Conservation (phyloP, 2,797 vertebrate species). For the Coluber constrictor region DNA sequence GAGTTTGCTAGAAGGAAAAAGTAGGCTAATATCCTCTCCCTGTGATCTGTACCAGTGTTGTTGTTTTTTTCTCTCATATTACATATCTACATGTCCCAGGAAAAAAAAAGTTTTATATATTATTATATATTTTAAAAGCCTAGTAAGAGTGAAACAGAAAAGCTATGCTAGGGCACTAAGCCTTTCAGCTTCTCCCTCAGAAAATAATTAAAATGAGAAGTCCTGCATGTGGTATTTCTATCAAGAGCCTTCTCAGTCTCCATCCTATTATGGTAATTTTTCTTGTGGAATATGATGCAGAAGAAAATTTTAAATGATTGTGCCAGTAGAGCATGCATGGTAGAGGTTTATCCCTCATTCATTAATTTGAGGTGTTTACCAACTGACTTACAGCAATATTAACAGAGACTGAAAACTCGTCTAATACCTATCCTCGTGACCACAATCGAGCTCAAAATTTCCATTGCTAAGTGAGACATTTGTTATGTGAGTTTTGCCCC, state of each 20-base stretch:
- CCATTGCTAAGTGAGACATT: neutral
- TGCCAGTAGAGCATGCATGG: neutral
- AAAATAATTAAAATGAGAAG: neutral
- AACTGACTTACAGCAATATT: neutral
- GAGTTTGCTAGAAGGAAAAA: neutral
- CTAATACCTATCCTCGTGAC: neutral
- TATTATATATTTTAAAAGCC: neutral
- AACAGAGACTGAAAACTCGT: neutral
- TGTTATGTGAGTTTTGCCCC: neutral
- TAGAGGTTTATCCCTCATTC: neutral
- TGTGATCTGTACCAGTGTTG: neutral
- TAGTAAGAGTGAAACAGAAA: neutral
- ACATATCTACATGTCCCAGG: neutral
- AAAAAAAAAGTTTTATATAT: neutral
- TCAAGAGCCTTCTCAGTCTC: neutral
- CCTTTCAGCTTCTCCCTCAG: neutral
- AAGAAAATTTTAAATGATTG: neutral
- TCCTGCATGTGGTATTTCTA: neutral
- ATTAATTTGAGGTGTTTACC: neutral
- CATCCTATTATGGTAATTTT: neutral
- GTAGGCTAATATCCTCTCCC: neutral
- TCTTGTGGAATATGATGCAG: neutral
- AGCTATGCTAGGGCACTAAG: neutral
- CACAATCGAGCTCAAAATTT: neutral
- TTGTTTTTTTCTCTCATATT: neutral